These are phyloP conservation scores for Drosophila pachea DNA, from an alignment of 1,140 invertebrate genomes.

Conservation along the genomic window DNA sequence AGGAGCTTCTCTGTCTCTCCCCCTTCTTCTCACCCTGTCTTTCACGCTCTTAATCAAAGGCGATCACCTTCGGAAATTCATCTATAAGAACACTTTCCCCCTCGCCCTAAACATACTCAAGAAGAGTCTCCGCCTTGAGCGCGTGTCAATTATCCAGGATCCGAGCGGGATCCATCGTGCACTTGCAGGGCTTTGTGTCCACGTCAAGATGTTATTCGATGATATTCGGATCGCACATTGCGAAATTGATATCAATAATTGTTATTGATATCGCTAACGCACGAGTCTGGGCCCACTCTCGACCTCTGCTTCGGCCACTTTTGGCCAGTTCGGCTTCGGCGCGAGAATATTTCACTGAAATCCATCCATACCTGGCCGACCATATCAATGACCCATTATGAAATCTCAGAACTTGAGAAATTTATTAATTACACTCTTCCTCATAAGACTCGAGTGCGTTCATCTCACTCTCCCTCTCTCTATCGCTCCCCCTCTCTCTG, in stretches of 20 bases:
- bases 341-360: slow-evolving; percentile 44
- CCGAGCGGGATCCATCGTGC: slow-evolving; percentile 12
- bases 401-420: slow-evolving; percentile 9
- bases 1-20: neutral
- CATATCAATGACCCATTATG: slow-evolving; percentile 13
- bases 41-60: too few relatives aligned
- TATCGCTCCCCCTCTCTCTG: too few relatives aligned
- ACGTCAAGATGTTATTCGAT: slow-evolving; percentile 29
- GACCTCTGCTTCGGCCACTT: neutral
- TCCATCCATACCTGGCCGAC: slow-evolving; percentile 6
- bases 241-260: slow-evolving; percentile 70
- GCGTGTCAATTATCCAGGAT: slow-evolving; percentile 32
- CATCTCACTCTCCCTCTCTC: neutral
- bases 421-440: neutral
- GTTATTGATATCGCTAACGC: slow-evolving; percentile 69
- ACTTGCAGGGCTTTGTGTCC: slow-evolving; percentile 34
- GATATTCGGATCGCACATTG: neutral
- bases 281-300: slow-evolving; percentile 44
- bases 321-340: neutral
- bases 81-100: too few relatives aligned
- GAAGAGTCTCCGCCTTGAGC: neutral
- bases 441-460: neutral
- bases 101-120: too few relatives aligned
- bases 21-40: too few relatives aligned
- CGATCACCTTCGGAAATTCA: too few relatives aligned